A percentile compares a stretch with the other conserved stretches of the same genome.
Evolutionary conservation across 1,140 invertebrate genomes (phyloP).

Genomic region (Ostrea denselamellosa): DNA sequence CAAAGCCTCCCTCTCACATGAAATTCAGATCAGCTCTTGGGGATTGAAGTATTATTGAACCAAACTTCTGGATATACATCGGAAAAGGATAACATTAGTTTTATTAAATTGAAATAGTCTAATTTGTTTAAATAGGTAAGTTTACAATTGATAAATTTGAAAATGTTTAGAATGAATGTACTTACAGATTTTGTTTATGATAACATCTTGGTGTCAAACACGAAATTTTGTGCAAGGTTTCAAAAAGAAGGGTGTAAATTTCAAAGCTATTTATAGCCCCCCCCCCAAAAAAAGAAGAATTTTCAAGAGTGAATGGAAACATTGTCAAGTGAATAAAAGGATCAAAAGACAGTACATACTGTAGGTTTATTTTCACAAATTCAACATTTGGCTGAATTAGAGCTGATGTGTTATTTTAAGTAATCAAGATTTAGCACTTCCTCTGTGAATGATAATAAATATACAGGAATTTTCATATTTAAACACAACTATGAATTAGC

Average conservation of each 20-base stretch:
- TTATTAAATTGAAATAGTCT: background rate
- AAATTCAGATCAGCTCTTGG: background rate
- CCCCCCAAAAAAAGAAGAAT: too few species aligned
- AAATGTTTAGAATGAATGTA: background rate
- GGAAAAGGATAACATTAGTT: background rate
- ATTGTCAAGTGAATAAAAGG: too few species aligned
- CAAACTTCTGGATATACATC: background rate
- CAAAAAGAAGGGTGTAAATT: background rate
- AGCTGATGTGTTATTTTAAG: too few species aligned
- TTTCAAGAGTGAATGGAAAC: too few species aligned
- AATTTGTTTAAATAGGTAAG: background rate
- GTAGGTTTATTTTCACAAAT: too few species aligned
- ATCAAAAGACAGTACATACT: too few species aligned
- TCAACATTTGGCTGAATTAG: too few species aligned
- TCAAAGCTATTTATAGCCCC: too few species aligned
- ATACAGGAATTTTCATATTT: too few species aligned
- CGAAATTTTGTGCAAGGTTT: background rate
- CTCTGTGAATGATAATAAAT: too few species aligned
- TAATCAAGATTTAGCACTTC: too few species aligned
- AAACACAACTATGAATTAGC: too few species aligned
- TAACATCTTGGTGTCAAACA: background rate
- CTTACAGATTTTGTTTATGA: background rate
- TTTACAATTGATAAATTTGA: background rate
- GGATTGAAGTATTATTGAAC: background rate
- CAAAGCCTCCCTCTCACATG: background rate